Base-by-base conservation (phyloP, 2,888 invertebrate species). In the Resseliella maxima region DNA sequence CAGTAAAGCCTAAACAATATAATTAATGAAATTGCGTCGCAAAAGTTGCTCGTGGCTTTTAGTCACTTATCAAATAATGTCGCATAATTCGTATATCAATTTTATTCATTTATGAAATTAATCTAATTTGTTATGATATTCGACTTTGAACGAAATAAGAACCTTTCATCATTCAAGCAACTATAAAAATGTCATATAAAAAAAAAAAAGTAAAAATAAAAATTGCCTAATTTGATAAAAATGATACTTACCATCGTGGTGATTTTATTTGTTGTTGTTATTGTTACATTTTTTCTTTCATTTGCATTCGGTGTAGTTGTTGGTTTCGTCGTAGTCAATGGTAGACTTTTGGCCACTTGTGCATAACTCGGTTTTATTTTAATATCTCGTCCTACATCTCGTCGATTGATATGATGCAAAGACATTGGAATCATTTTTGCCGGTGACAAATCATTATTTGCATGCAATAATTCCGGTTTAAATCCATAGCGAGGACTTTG, bases 401-500 rank as follows among this genome's bases (percentile, higher is more conserved):
- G 83, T 83, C 12, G 38, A 12, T 3, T n/a, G n/a, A n/a, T n/a
- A n/a, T n/a, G n/a, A n/a, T n/a, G n/a, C n/a, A n/a, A n/a, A n/a
- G n/a, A n/a, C n/a, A n/a, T n/a, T n/a, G n/a, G n/a, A 12, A 38
- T 83, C 36, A 83, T 38, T 3, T 3, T 12, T 38, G 83, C 24
- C 24, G 83, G 8, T 31, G n/a, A 38, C 38, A 3, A 0, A 38
- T 83, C 83, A n/a, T 83, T 38, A n/a, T 36, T 10, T 38, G 38
- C n/a, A 38, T 83, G 83, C 83, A 83, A 83, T 24, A 83, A 24
- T 38, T 83, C 83, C 38, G 83, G 35, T 1, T 38, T 5, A 6
- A 83, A 83, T n/a, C 83, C 83, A 83, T 83, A 24, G 8, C 83
- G 72, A 31, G 72, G n/a, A 38, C 38, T 83, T 83, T 83, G 83